phyloP scores from a whole-genome alignment of 2,797 vertebrate species.

The Anguilla marmorata region DNA sequence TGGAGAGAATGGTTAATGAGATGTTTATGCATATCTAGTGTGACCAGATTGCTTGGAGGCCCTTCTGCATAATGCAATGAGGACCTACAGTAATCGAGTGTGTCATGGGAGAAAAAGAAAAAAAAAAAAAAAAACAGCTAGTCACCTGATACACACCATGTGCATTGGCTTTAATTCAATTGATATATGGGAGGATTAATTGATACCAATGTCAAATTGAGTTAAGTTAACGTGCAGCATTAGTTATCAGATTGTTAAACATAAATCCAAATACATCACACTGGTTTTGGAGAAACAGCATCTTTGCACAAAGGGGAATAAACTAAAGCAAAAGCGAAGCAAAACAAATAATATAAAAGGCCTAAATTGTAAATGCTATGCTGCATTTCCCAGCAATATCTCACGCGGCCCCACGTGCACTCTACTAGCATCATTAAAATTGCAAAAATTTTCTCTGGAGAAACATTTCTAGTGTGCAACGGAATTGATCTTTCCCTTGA shows the following conservation, averaged over 20 bases:
- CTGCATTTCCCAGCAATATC: slow-evolving; percentile 4
- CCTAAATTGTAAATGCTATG: neutral
- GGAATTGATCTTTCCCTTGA: slow-evolving; percentile 55
- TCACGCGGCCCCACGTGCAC: neutral
- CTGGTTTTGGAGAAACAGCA: neutral
- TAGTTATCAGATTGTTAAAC: neutral
- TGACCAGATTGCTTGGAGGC: no score
- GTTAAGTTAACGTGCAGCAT: neutral
- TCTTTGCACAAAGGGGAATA: neutral
- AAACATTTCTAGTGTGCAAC: slow-evolving; percentile 48
- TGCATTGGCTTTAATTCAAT: neutral
- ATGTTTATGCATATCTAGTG: neutral
- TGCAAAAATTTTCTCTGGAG: slow-evolving; percentile 23
- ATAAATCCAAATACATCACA: neutral
- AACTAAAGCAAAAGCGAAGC: no score
- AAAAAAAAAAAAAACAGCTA: no score
- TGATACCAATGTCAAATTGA: neutral
- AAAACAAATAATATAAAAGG: neutral
- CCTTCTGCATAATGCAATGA: no score
- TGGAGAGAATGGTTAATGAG: neutral
- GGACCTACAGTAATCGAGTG: no score
- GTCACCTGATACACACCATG: neutral
- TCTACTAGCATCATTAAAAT: slow-evolving; percentile 30
- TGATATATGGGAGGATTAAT: neutral
- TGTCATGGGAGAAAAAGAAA: no score